Evolutionary conservation across 1,140 invertebrate species (phyloP).

Genomic region (Chionoecetes opilio): DNA sequence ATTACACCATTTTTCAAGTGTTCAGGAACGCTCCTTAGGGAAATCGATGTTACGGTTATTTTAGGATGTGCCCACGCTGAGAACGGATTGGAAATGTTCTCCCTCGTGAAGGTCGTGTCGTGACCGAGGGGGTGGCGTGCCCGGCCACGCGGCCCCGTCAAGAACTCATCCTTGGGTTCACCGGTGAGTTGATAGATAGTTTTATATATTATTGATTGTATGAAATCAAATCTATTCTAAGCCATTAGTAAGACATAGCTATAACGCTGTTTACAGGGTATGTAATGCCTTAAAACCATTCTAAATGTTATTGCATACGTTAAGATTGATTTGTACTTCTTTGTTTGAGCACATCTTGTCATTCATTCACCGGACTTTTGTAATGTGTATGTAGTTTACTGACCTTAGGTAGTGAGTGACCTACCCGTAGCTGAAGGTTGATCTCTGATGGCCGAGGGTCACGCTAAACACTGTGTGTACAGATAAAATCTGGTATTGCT

Average conservation of each 20-base stretch:
- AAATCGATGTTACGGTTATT: not conserved
- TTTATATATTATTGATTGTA: constrained; percentile 51
- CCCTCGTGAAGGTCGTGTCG: not conserved
- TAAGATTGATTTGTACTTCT: constrained; percentile 35
- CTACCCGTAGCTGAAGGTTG: constrained; percentile 40
- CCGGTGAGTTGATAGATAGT: not conserved
- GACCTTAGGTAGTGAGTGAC: constrained; percentile 54
- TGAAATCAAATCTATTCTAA: constrained; percentile 77
- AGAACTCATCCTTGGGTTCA: not conserved
- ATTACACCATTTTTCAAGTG: not conserved
- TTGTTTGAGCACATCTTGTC: constrained; percentile 2
- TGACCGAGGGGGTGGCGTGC: not conserved
- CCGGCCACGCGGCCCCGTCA: not conserved
- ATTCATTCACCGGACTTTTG: constrained; percentile 36
- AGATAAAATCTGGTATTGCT: constrained; percentile 60
- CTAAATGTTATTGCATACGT: constrained; percentile 58
- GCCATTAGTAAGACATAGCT: constrained; percentile 68
- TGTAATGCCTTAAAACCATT: constrained; percentile 70
- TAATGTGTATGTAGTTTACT: constrained; percentile 27
- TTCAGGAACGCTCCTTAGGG: not conserved
- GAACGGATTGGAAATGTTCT: not conserved
- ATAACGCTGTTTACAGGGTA: constrained; percentile 75
- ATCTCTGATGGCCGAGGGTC: constrained; percentile 57
- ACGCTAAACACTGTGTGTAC: constrained; percentile 36
- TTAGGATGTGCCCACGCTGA: not conserved